Base-by-base conservation (phyloP, 2,888 invertebrate genomes). In the Chromoteleia sp. region DNA sequence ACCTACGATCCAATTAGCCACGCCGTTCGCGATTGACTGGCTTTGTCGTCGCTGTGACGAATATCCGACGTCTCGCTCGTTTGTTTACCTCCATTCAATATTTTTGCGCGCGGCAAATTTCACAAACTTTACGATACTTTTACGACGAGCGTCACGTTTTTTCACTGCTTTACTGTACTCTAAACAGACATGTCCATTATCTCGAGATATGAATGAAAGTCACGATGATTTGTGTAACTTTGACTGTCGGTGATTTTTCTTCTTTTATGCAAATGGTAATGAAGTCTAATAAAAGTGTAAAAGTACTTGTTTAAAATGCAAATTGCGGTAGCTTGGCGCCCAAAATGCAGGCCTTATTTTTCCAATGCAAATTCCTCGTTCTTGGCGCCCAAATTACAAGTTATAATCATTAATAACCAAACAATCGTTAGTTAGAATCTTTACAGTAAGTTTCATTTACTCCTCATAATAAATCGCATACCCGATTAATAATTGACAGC, bases 1-100 rank as follows among this genome's bases (percentile, higher is more conserved):
- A 65, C 79, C 81, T 77, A 82, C 81, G 83, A 73, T 71, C 77
- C 59, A 82, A 82, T 83, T 75, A 80, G 59, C 36, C 12, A 80
- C 77, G 75, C 74, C 59, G 36, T 58, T 79, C 41, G 48, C 67
- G 58, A 77, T 82, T 61, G 61, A 82, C 67, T 73, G 25, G 77
- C 76, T 50, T 65, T 59, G 65, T 81, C 76, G 63, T 65, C 17
- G n/a, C 43, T 48, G 17, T 71, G 74, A 83, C 67, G 81, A 78
- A 73, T 63, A 41, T 41, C 41, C 3, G 41, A 41, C 52, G 74
- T 33, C 14, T 50, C 50, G 54, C 33, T 36, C 41, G 43, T 73
- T 45, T 65, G 52, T 79, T 73, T 52, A 54, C 61, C n/a, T 12
- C 25, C 59, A 39, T 59, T 76, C 58, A 68, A 59, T 75, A 12